These are phyloP conservation scores for Cheilosia urbana DNA, from an alignment of 2,888 invertebrate genomes.

Conservation along the genomic window DNA sequence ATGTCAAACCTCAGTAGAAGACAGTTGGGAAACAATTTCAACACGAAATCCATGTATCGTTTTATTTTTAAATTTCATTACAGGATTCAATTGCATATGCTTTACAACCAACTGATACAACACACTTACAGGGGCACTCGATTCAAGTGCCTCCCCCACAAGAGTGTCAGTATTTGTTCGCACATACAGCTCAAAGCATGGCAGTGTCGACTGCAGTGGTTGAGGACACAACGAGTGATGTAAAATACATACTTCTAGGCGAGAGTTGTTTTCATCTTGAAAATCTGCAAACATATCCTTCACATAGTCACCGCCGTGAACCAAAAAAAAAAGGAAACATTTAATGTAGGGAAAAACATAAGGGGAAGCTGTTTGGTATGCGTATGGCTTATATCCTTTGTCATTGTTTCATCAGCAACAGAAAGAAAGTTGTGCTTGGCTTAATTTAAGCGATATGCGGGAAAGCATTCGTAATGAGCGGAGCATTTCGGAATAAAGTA, in stretches of 20 bases:
- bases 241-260: slow-evolving; percentile 47
- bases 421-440: too few relatives aligned
- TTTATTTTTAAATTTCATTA: slow-evolving; percentile 49
- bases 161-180: slow-evolving; percentile 69
- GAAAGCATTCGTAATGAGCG: too few relatives aligned
- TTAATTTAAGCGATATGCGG: too few relatives aligned
- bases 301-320: slow-evolving; percentile 48
- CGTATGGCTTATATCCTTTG: too few relatives aligned
- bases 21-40: too few relatives aligned
- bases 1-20: too few relatives aligned
- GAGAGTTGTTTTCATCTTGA: slow-evolving; percentile 62
- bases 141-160: slow-evolving; percentile 40
- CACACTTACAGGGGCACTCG: slow-evolving; percentile 60
- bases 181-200: slow-evolving; percentile 33
- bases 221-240: slow-evolving; percentile 44
- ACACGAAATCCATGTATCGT: background rate
- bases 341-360: too few relatives aligned
- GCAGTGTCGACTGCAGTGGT: slow-evolving; percentile 1
- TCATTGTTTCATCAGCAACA: too few relatives aligned
- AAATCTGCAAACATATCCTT: slow-evolving; percentile 65
- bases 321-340: background rate
- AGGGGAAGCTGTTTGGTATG: too few relatives aligned
- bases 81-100: slow-evolving; percentile 55
- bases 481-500: too few relatives aligned
- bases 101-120: slow-evolving; percentile 59